Evolutionary conservation across 1,140 invertebrate genomes (phyloP).

Genomic region (Papilio xuthus): DNA sequence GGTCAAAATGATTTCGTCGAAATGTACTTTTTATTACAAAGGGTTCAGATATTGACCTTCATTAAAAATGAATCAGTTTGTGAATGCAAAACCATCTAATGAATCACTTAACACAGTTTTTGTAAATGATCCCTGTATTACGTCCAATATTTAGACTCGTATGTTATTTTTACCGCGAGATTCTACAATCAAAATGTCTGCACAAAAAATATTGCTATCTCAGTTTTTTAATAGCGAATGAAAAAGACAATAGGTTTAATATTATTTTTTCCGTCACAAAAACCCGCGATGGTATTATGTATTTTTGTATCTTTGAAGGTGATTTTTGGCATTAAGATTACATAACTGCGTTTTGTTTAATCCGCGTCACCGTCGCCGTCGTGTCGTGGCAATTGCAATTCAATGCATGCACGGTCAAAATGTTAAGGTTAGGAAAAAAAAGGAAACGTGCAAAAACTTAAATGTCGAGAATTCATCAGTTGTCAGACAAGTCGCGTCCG

Average conservation of each 20-base stretch:
- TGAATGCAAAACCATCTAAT: neutral
- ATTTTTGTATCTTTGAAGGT: constrained; percentile 32
- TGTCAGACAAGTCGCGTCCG: constrained; percentile 42
- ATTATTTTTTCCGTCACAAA: neutral
- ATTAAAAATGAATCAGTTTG: constrained; percentile 7
- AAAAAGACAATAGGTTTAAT: neutral
- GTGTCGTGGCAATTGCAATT: constrained; percentile 24
- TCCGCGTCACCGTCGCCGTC: neutral
- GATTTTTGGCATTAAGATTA: constrained; percentile 28
- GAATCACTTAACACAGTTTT: constrained; percentile 13
- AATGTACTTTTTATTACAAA: constrained; percentile 5
- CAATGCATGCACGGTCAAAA: constrained; percentile 26
- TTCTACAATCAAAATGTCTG: neutral
- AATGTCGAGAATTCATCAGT: constrained; percentile 33
- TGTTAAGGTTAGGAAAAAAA: constrained; percentile 38
- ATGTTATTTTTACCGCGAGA: no score
- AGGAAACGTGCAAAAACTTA: constrained; percentile 37
- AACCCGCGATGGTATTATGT: neutral
- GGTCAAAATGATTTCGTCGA: neutral
- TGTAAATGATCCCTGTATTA: neutral
- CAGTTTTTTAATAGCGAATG: no score
- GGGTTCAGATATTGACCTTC: constrained; percentile 17
- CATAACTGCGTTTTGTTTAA: constrained; percentile 30
- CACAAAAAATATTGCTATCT: no score
- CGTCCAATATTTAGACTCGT: no score